These are phyloP conservation scores for Gobio gobio DNA, from an alignment of 2,113 vertebrate genomes.

Conservation along the genomic window DNA sequence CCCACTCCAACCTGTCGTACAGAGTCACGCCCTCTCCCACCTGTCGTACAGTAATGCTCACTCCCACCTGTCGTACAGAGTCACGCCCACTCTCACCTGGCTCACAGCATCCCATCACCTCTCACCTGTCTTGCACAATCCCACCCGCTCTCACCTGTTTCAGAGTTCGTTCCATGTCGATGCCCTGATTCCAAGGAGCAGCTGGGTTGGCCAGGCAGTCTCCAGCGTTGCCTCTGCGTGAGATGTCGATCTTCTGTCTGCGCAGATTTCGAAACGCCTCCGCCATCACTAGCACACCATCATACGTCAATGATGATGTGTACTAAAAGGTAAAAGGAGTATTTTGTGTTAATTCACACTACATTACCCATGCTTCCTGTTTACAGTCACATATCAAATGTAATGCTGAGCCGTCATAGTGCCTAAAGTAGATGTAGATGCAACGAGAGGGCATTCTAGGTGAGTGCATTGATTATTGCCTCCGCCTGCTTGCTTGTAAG, in stretches of 20 bases:
- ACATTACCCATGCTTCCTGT: conserved; percentile 16
- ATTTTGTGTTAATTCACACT: neutral
- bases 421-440: conserved; percentile 24
- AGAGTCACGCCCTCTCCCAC: neutral
- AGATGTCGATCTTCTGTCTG: conserved; percentile 97
- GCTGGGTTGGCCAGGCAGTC: conserved; percentile 98
- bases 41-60: neutral
- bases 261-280: conserved; percentile 97
- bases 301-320: conserved; percentile 94
- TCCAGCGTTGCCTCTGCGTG: conserved; percentile 95
- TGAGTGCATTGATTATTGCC: conserved; percentile 12
- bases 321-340: conserved; percentile 79
- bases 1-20: neutral
- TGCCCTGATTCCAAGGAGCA: conserved; percentile 97
- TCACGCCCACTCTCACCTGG: neutral
- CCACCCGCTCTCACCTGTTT: conserved; percentile 86
- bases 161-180: conserved; percentile 98
- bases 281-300: conserved; percentile 97
- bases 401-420: neutral
- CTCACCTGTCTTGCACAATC: conserved; percentile 3
- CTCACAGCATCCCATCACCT: neutral
- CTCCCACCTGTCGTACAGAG: neutral
- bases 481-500: neutral
- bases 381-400: conserved; percentile 3
- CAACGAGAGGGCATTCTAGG: conserved; percentile 2